A percentile compares a stretch with the other conserved stretches of the same genome.
Conservation (phyloP, 2,888 invertebrate genomes). For the Nymphalis urticae region DNA sequence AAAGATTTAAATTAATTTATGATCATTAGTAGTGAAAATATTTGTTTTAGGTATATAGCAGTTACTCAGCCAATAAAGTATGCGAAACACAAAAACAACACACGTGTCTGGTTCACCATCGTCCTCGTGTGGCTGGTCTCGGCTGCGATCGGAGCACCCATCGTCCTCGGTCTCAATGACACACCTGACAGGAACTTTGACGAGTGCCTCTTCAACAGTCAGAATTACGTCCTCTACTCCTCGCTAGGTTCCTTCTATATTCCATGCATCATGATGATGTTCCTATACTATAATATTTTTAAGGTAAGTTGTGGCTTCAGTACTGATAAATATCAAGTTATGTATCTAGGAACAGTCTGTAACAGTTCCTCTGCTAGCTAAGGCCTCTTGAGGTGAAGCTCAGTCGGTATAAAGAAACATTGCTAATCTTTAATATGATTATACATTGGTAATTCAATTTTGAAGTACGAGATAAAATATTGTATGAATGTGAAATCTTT, state of each 20-base stretch:
- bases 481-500: no score
- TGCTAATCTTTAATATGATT: no score
- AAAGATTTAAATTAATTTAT: no score
- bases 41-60: slow-evolving; percentile 94
- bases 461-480: no score
- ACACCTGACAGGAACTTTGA: slow-evolving; percentile 91
- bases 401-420: no score
- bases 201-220: slow-evolving; percentile 97
- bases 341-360: no score
- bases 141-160: slow-evolving; percentile 96
- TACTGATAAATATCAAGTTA: no score
- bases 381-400: no score
- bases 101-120: slow-evolving; percentile 96
- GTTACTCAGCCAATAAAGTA: slow-evolving; percentile 99
- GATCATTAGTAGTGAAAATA: background rate
- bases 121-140: slow-evolving; percentile 96
- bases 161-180: slow-evolving; percentile 97
- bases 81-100: slow-evolving; percentile 98
- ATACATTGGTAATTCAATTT: no score
- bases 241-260: slow-evolving; percentile 99
- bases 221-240: slow-evolving; percentile 98
- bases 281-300: slow-evolving; percentile 98
- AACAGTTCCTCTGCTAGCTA: no score
- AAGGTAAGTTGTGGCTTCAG: slow-evolving; percentile 83
- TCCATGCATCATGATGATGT: slow-evolving; percentile 99